Conservation (phyloP, 2,113 vertebrate genomes). For the Ictalurus punctatus region DNA sequence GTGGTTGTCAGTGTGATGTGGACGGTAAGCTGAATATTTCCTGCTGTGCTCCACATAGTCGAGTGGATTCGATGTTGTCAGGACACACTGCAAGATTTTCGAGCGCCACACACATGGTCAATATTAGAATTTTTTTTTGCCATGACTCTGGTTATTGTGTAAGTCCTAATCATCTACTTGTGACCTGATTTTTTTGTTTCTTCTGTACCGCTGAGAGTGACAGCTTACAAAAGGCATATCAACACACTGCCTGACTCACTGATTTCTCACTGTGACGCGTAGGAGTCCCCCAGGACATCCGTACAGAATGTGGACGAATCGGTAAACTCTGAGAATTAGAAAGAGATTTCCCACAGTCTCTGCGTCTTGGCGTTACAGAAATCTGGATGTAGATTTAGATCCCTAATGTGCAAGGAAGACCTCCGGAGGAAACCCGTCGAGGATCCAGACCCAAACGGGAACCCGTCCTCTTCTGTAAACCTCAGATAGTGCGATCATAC, state of each 20-base stretch:
- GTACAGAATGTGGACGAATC: not conserved
- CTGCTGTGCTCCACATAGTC: not conserved
- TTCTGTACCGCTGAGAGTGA: not conserved
- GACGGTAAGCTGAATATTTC: not conserved
- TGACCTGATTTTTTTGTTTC: no score
- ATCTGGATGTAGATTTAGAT: not conserved
- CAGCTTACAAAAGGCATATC: constrained; percentile 16
- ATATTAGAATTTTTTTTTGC: not conserved
- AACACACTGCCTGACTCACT: constrained; percentile 18
- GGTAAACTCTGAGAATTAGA: not conserved
- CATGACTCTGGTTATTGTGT: not conserved
- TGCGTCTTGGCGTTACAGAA: not conserved
- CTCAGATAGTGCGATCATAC: not conserved
- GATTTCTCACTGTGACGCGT: not conserved
- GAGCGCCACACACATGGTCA: not conserved
- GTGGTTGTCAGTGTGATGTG: not conserved
- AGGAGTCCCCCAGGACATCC: not conserved
- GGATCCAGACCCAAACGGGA: not conserved
- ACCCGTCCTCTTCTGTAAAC: not conserved
- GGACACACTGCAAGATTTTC: not conserved
- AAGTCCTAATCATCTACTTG: not conserved
- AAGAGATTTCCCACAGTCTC: not conserved
- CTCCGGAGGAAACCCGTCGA: not conserved
- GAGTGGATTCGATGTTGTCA: not conserved
- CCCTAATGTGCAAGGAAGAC: not conserved